Percentiles rank a stretch among this genome's conserved stretches.
Conservation (phyloP, 2,113 vertebrate genomes). For the Rattus rattus region DNA sequence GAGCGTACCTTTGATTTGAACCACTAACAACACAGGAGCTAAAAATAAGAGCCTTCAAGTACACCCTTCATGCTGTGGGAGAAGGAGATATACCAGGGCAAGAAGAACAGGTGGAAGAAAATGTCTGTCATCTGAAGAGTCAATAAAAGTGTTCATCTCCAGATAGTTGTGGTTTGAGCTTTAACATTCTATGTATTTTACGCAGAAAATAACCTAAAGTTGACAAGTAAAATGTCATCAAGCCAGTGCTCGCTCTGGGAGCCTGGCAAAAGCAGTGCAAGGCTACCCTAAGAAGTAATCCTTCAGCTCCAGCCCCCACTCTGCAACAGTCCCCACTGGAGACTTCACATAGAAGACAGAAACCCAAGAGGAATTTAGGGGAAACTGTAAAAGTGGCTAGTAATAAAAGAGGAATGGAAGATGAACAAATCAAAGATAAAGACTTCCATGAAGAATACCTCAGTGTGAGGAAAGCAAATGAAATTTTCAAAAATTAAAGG, state of each 20-base stretch:
- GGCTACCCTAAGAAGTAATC: background rate
- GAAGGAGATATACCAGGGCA: background rate
- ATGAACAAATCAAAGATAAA: background rate
- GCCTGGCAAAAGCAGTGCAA: background rate
- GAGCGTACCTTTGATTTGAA: background rate
- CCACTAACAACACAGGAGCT: background rate
- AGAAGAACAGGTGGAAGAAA: background rate
- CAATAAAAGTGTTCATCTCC: background rate
- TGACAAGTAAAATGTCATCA: background rate
- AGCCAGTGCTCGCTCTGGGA: background rate
- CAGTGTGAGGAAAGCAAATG: background rate
- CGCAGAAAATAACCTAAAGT: slow-evolving; percentile 3
- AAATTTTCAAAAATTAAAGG: slow-evolving; percentile 29
- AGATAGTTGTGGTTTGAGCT: background rate
- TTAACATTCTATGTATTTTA: background rate
- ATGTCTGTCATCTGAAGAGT: background rate
- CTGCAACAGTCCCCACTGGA: background rate
- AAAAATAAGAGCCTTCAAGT: background rate
- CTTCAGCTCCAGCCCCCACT: background rate
- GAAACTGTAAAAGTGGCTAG: background rate
- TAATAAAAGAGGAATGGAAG: background rate
- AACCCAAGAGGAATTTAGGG: background rate
- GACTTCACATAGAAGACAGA: background rate
- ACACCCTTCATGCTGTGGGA: background rate
- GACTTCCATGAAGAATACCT: background rate